Evolutionary conservation across 1,140 invertebrate genomes (phyloP).

Genomic region (Antheraea pernyi): DNA sequence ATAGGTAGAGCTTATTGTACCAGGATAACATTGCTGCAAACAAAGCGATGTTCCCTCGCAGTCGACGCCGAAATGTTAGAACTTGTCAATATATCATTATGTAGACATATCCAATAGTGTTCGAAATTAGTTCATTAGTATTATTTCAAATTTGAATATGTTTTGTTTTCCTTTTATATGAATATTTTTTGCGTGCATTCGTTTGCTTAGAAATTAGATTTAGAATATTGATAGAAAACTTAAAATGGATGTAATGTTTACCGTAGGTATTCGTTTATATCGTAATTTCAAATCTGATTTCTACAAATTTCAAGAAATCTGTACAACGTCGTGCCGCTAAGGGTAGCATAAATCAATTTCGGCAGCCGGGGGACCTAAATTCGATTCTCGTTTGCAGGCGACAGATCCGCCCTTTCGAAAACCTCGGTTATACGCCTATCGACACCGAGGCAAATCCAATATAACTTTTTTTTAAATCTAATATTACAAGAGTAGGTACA

Average conservation of each 20-base stretch:
- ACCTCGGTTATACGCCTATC: constrained; percentile 45
- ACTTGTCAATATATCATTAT: too few species aligned
- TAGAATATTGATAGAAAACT: too few species aligned
- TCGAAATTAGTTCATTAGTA: background rate
- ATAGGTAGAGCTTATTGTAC: constrained; percentile 7
- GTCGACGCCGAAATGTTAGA: background rate
- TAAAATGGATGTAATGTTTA: too few species aligned
- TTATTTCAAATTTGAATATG: too few species aligned
- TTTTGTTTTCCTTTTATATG: too few species aligned
- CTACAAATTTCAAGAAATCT: constrained; percentile 24
- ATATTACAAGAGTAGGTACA: background rate
- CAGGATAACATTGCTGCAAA: constrained; percentile 14
- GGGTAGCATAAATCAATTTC: constrained; percentile 66
- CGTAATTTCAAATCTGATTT: background rate
- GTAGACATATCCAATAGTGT: background rate
- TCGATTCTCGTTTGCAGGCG: constrained; percentile 59
- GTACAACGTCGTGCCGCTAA: constrained; percentile 32
- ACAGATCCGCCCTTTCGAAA: constrained; percentile 48
- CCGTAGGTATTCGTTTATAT: too few species aligned
- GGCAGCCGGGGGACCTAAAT: constrained; percentile 57
- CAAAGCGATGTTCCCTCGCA: constrained; percentile 16
- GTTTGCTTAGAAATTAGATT: too few species aligned
- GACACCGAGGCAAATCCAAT: constrained; percentile 51
- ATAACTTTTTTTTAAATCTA: constrained; percentile 15
- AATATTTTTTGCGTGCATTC: too few species aligned